Conservation (phyloP, 2,797 vertebrate species). For the Betta splendens region DNA sequence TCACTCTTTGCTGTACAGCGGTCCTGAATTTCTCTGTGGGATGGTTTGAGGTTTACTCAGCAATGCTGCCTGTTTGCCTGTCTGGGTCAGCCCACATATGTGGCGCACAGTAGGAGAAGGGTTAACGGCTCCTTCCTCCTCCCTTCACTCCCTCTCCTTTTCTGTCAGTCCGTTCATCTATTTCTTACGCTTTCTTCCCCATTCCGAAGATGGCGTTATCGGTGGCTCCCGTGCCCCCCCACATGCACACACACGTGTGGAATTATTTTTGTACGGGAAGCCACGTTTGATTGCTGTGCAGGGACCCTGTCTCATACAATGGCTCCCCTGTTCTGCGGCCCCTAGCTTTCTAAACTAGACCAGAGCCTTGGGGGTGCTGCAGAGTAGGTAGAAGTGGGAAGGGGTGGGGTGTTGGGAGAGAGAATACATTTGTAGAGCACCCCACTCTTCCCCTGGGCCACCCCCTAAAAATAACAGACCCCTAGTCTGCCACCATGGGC, state of each 20-base stretch:
- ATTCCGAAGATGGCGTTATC: conserved; percentile 60
- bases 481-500: conserved; percentile 57
- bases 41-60: conserved; percentile 80
- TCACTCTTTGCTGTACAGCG: conserved; percentile 51
- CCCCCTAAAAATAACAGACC: conserved; percentile 72
- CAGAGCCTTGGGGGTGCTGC: conserved; percentile 74
- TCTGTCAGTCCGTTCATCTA: conserved; percentile 48
- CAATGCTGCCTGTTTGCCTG: conserved; percentile 76
- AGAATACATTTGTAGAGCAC: conserved; percentile 75
- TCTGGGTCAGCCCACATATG: conserved; percentile 80
- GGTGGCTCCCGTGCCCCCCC: conserved; percentile 57
- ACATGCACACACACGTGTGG: conserved; percentile 67
- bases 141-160: conserved; percentile 6
- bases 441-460: conserved; percentile 42
- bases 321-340: conserved; percentile 83
- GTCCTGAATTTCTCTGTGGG: conserved; percentile 72
- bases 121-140: conserved; percentile 65
- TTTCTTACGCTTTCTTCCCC: conserved; percentile 52
- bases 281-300: conserved; percentile 84
- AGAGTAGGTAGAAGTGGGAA: conserved; percentile 63
- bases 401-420: conserved; percentile 70
- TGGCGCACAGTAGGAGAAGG: conserved; percentile 76
- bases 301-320: conserved; percentile 82
- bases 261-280: conserved; percentile 83
- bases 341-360: conserved; percentile 75